Evolutionary conservation across 2,113 vertebrate species (phyloP).

Genomic region (Lamprologus tigripictilis): DNA sequence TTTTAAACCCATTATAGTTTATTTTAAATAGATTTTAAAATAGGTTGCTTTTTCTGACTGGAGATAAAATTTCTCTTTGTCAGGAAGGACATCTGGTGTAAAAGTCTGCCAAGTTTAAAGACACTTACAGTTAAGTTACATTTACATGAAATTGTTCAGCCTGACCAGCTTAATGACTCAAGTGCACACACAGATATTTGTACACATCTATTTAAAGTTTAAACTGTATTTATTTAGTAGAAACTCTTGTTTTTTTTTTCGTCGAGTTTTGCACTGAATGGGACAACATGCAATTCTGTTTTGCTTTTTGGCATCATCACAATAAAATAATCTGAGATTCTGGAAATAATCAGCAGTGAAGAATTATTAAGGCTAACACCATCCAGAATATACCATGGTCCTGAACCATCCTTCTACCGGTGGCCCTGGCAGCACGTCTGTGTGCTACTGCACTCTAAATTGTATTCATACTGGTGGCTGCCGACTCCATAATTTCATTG

Average conservation of each 20-base stretch:
- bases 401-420: background rate
- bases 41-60: background rate
- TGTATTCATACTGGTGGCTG: background rate
- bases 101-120: background rate
- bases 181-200: background rate
- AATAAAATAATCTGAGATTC: background rate
- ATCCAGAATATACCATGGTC: background rate
- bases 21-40: background rate
- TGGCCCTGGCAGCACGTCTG: background rate
- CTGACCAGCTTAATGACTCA: background rate
- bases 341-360: background rate
- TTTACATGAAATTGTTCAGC: background rate
- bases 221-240: background rate
- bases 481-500: background rate
- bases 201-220: background rate
- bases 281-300: accelerated
- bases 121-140: background rate
- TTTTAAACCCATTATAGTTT: background rate
- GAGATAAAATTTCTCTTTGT: background rate
- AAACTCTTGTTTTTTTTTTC: background rate
- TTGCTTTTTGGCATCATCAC: background rate
- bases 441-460: background rate
- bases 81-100: background rate
- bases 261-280: accelerated
- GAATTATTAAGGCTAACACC: background rate